phyloP scores from a whole-genome alignment of 2,113 vertebrate genomes.

The Tragelaphus strepsiceros region DNA sequence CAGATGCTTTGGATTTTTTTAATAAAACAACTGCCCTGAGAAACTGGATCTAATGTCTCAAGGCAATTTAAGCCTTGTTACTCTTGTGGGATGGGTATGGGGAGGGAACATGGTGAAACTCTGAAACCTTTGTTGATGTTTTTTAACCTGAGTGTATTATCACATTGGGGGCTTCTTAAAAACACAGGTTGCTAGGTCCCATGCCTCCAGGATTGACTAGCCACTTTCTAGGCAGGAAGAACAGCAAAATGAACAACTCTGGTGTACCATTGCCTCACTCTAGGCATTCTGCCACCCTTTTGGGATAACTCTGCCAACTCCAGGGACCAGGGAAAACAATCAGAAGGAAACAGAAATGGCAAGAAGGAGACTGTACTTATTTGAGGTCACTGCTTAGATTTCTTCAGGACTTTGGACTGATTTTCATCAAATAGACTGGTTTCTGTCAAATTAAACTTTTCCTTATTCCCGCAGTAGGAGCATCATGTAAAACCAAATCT shows the following conservation, averaged over 20 bases:
- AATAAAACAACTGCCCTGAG: slow-evolving; percentile 5
- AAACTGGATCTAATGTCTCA: not conserved
- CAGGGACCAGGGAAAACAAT: not conserved
- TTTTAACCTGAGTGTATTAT: not conserved
- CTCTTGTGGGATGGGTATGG: not conserved
- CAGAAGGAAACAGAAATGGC: not conserved
- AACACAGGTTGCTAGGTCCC: not conserved
- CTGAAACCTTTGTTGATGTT: not conserved
- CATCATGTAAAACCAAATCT: not conserved
- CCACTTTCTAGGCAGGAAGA: not conserved
- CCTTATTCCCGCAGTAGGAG: not conserved
- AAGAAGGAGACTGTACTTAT: not conserved
- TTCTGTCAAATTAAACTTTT: not conserved
- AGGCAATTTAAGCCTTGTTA: not conserved
- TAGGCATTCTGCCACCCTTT: not conserved
- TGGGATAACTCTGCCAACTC: not conserved
- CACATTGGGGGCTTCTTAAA: not conserved
- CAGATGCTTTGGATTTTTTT: not conserved
- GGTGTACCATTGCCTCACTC: not conserved
- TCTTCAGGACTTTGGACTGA: not conserved
- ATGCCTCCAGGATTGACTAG: not conserved
- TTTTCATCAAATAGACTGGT: not conserved
- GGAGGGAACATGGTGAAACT: not conserved
- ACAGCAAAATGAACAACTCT: not conserved
- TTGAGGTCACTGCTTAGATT: not conserved